Conservation (phyloP, 2,888 invertebrate genomes). For the Mesochorus sp. region DNA sequence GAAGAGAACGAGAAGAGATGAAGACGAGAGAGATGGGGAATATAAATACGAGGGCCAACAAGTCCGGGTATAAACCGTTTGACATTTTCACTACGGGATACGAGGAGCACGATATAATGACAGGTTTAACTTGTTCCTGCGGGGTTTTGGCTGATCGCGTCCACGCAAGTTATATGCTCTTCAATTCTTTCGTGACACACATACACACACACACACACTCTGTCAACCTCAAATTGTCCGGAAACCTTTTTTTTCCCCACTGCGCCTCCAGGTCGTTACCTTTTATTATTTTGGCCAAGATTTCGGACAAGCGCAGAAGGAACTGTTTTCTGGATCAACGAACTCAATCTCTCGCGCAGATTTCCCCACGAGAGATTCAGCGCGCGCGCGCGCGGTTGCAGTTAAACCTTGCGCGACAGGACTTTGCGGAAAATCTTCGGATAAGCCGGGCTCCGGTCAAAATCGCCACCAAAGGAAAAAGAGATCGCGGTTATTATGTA, state of each 20-base stretch:
- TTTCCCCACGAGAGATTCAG: constrained; percentile 1
- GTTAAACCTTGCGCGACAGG: not conserved
- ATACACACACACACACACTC: constrained; percentile 35
- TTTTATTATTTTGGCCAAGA: constrained; percentile 41
- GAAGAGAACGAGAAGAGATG: constrained; percentile 46
- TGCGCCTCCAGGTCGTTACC: constrained; percentile 16
- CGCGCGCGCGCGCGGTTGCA: not conserved
- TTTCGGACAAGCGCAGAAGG: constrained; percentile 1
- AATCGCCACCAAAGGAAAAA: constrained; percentile 7
- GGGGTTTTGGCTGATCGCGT: constrained; percentile 64
- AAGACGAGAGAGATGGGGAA: no score
- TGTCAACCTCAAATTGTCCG: constrained; percentile 77
- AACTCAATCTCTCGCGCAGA: constrained; percentile 41
- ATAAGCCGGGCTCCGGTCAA: constrained; percentile 42
- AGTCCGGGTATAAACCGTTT: constrained; percentile 71
- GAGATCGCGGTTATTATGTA: constrained; percentile 6
- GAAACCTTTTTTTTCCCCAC: constrained; percentile 68
- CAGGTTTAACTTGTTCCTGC: constrained; percentile 77
- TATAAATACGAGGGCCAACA: constrained; percentile 55
- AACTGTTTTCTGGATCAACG: constrained; percentile 55
- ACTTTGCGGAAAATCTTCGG: constrained; percentile 53
- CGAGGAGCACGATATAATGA: constrained; percentile 76
- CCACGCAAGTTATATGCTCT: constrained; percentile 33
- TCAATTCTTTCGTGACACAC: constrained; percentile 14
- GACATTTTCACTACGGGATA: constrained; percentile 80